Conservation (phyloP, 1,140 invertebrate genomes). For the Trichonephila inaurata region DNA sequence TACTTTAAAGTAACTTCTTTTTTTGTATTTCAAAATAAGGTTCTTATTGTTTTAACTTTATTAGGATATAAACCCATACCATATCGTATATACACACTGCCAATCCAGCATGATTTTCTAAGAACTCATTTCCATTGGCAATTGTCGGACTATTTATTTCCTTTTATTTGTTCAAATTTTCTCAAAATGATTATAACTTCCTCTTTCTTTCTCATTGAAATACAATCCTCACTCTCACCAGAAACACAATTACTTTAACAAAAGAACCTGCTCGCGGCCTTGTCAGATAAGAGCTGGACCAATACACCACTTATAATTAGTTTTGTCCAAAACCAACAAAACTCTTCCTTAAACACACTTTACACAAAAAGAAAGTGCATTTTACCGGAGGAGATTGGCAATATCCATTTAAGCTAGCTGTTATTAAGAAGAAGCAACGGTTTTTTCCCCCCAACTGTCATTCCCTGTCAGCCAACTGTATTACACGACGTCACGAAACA, state of each 20-base stretch:
- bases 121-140: no score
- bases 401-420: neutral
- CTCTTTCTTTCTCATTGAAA: neutral
- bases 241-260: neutral
- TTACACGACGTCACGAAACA: slow-evolving; percentile 55
- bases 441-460: neutral
- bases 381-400: neutral
- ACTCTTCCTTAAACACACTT: neutral
- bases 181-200: neutral
- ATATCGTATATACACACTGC: no score
- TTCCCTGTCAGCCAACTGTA: slow-evolving; percentile 18
- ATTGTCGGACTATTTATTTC: no score
- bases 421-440: slow-evolving; percentile 13
- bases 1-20: no score
- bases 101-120: no score
- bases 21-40: no score
- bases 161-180: neutral
- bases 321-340: slow-evolving; percentile 12
- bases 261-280: neutral
- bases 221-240: neutral
- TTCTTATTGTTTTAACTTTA: no score
- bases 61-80: no score
- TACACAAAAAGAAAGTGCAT: neutral
- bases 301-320: neutral
- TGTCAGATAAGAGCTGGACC: slow-evolving; percentile 17